Conservation (phyloP, 2,888 invertebrate species). For the Volucella zonaria region DNA sequence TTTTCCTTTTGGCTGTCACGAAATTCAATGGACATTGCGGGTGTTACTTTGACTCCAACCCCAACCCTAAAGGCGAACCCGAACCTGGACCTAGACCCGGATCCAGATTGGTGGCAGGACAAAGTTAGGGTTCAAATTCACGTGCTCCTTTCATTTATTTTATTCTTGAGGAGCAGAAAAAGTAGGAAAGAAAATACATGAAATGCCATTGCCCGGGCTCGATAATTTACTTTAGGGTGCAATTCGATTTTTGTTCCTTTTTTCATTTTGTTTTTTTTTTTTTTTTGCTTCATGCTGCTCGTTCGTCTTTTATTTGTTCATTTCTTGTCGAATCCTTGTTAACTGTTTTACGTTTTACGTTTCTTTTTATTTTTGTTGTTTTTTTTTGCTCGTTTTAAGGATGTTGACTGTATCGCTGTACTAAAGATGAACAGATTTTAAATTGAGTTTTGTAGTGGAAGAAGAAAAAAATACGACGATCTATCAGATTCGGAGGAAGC, state of each 20-base stretch:
- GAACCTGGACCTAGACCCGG: too few relatives aligned
- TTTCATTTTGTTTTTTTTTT: too few relatives aligned
- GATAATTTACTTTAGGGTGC: slow-evolving; percentile 31
- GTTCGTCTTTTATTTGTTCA: slow-evolving; percentile 8
- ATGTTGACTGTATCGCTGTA: background rate
- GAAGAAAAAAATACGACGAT: slow-evolving; percentile 7
- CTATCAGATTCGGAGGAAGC: slow-evolving; percentile 7
- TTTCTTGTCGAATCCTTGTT: slow-evolving; percentile 9
- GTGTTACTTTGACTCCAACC: too few relatives aligned
- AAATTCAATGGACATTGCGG: slow-evolving; percentile 1
- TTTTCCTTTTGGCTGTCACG: slow-evolving; percentile 9
- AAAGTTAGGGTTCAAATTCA: slow-evolving; percentile 4
- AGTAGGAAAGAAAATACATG: background rate
- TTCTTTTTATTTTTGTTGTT: too few relatives aligned
- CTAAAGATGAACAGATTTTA: slow-evolving; percentile 8
- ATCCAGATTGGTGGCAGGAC: background rate
- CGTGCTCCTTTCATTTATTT: slow-evolving; percentile 6
- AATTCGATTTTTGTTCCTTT: background rate
- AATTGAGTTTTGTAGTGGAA: slow-evolving; percentile 12
- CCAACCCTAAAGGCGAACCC: too few relatives aligned
- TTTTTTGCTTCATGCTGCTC: background rate
- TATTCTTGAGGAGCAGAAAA: background rate
- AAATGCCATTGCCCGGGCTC: background rate
- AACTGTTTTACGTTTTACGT: background rate
- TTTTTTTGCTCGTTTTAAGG: too few relatives aligned